phyloP scores from a whole-genome alignment of 1,140 invertebrate genomes.

The Physella acuta region DNA sequence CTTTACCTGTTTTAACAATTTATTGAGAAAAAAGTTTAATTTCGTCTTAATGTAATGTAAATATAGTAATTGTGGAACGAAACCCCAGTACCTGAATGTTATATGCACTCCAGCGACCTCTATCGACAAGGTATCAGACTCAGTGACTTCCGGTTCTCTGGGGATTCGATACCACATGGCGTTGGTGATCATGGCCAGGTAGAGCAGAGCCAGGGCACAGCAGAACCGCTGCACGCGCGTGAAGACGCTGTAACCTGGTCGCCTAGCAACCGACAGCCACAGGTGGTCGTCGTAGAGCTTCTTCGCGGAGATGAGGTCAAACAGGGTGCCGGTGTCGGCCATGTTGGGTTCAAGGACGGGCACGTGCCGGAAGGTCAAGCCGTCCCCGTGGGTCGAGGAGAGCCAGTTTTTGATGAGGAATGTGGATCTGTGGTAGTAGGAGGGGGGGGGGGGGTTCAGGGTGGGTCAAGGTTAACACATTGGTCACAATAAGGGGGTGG shows the following conservation, averaged over 20 bases:
- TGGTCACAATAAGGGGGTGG: too few species aligned
- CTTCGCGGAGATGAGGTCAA: slow-evolving; percentile 51
- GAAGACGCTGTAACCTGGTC: slow-evolving; percentile 44
- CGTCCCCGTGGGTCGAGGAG: slow-evolving; percentile 63
- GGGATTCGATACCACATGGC: slow-evolving; percentile 52
- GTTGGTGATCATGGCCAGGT: slow-evolving; percentile 49
- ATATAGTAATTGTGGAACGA: neutral
- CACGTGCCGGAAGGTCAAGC: slow-evolving; percentile 44
- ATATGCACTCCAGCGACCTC: slow-evolving; percentile 58
- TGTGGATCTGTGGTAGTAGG: slow-evolving; percentile 58
- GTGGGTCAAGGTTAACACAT: too few species aligned
- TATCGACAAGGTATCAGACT: slow-evolving; percentile 36
- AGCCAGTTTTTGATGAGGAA: slow-evolving; percentile 63
- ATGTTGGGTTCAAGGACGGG: slow-evolving; percentile 11
- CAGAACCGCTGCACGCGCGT: slow-evolving; percentile 51
- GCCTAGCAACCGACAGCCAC: slow-evolving; percentile 43
- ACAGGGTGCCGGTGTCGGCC: slow-evolving; percentile 24
- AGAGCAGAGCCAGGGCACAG: slow-evolving; percentile 45
- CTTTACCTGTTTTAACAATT: too few species aligned
- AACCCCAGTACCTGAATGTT: slow-evolving; percentile 38
- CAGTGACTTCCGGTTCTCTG: too few species aligned
- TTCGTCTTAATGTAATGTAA: neutral
- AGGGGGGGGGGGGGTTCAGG: too few species aligned
- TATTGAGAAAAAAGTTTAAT: too few species aligned
- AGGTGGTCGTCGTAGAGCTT: slow-evolving; percentile 47